Base-by-base conservation (phyloP, 2,888 invertebrate genomes). In the Erebia palarica region DNA sequence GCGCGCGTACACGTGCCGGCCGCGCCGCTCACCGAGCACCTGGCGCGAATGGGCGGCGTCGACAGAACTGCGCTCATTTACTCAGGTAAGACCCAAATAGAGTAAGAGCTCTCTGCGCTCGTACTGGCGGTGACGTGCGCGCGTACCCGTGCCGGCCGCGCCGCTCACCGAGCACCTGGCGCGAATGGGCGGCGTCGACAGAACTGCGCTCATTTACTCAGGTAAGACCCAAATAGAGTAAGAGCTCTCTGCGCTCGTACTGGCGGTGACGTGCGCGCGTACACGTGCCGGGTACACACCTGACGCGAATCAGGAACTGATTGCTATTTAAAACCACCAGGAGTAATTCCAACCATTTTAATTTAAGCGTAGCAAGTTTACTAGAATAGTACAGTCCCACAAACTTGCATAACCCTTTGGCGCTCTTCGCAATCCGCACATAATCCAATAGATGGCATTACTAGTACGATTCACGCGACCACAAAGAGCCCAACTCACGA, bases 61-160 rank as follows among this genome's bases (percentile, higher is more conserved):
- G 94, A 95, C 65, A 91, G 94, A 68, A 91, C 92, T 5, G 96
- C 96, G 0, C 84, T 96, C 16, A 90, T 96, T 47, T 96, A 93
- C 78, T 90, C 94, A 82, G 95, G 95, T 94, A 86, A 85, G 80
- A 36, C 49, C 13, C 73, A 73, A 74, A 36, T 83, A 69, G 61
- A 75, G 55, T 55, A 97, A 97, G 97, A 97, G 97, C 68, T 96
- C 96, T 4, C 88, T 97, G 79, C 96, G 36, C 36, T 36, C 36
- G 36, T 27, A 1, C 3, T 21, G 27, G 27, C 3, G 27, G 27
- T 3, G 27, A 27, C 27, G 27, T 2, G 27, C 96, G 69, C 95
- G 96, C 80, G 90, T 96, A 73, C 84, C 88, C 1, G 89, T 94
- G 18, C 90, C 92, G 7, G 84, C 94, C 0, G 91, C 94, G 1